Evolutionary conservation across 2,113 vertebrate species (phyloP).

Genomic region (Terrapene triunguis): DNA sequence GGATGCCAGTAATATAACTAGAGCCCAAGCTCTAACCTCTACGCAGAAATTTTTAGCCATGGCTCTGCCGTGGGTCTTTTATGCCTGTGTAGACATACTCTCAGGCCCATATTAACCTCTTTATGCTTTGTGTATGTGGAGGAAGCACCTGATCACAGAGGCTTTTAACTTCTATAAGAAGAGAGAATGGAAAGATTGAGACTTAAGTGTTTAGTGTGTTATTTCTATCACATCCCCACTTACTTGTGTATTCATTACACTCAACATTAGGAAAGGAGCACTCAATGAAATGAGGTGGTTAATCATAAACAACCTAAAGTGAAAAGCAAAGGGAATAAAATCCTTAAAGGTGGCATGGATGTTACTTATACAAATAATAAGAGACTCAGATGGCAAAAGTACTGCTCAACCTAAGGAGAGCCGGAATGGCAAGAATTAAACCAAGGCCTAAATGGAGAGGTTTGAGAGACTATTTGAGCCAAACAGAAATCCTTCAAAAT

Average conservation of each 20-base stretch:
- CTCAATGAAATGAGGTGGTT: background rate
- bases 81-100: no score
- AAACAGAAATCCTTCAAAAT: background rate
- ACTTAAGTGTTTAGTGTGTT: no score
- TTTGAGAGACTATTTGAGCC: background rate
- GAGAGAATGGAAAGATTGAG: no score
- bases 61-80: no score
- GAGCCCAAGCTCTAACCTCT: background rate
- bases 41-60: background rate
- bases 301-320: background rate
- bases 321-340: background rate
- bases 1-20: accelerated
- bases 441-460: background rate
- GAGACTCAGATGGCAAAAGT: background rate
- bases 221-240: no score
- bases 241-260: no score
- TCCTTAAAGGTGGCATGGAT: background rate
- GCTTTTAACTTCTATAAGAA: no score
- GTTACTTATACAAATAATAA: background rate
- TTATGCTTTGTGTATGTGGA: no score
- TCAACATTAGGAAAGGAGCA: background rate
- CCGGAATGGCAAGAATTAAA: accelerated
- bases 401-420: background rate
- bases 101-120: no score
- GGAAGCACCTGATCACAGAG: no score